These are phyloP conservation scores for Ophion obscuratus DNA, from an alignment of 2,888 invertebrate species.

Conservation along the genomic window DNA sequence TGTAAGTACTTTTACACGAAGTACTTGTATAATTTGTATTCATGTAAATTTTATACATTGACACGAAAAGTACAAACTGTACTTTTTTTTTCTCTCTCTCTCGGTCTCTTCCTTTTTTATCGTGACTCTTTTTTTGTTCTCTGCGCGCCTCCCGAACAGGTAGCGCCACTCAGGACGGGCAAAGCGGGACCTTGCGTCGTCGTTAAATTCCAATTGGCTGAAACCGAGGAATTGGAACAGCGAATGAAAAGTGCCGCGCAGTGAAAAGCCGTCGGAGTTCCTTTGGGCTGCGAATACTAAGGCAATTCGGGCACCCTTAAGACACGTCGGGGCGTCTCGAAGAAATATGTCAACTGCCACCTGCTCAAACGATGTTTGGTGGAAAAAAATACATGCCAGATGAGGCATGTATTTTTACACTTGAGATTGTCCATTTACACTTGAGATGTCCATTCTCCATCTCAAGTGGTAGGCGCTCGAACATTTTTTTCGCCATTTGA, in stretches of 20 bases:
- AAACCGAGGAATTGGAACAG: slow-evolving; percentile 48
- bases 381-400: too few relatives aligned
- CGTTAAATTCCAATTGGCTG: slow-evolving; percentile 76
- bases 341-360: too few relatives aligned
- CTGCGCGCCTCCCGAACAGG: slow-evolving; percentile 81
- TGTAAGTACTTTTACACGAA: too few relatives aligned
- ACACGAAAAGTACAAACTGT: not conserved
- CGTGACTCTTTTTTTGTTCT: slow-evolving; percentile 10
- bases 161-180: slow-evolving; percentile 92
- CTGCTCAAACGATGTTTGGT: too few relatives aligned
- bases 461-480: too few relatives aligned
- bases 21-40: too few relatives aligned
- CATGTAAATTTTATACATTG: slow-evolving; percentile 20
- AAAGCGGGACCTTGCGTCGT: slow-evolving; percentile 96
- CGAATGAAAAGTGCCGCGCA: not conserved
- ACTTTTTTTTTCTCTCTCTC: not conserved
- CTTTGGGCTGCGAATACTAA: too few relatives aligned
- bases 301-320: not conserved
- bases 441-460: too few relatives aligned
- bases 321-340: too few relatives aligned
- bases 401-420: too few relatives aligned
- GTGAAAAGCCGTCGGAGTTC: not conserved
- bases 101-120: not conserved
- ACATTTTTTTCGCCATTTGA: too few relatives aligned
- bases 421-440: too few relatives aligned